These are phyloP conservation scores for Nemopilema nomurai DNA, from an alignment of 30 jellyfish, hydroid and myxozoan species.

Conservation along the genomic window DNA sequence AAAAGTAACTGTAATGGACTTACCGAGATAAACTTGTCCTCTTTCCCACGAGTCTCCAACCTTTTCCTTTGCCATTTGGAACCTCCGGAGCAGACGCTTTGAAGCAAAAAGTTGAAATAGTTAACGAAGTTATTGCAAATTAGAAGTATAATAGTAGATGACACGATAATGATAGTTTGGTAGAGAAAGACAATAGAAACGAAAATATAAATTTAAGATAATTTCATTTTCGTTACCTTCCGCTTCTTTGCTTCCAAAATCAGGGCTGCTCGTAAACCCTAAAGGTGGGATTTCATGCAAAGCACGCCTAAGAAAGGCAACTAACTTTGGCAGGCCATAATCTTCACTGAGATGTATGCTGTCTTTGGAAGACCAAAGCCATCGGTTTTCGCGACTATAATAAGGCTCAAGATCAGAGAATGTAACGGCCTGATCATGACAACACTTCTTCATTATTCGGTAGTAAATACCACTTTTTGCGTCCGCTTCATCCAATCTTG, in stretches of 20 bases:
- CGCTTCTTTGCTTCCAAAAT: not conserved
- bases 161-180: too few species aligned
- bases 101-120: too few species aligned
- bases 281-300: not conserved
- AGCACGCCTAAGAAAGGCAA: not conserved
- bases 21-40: too few species aligned
- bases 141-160: too few species aligned
- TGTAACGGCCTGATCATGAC: not conserved
- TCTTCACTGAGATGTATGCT: constrained; percentile 22
- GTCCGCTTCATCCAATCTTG: constrained; percentile 16
- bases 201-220: too few species aligned
- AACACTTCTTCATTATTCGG: not conserved
- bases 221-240: too few species aligned
- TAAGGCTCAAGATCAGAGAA: not conserved
- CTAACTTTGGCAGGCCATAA: constrained; percentile 6
- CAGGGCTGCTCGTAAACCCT: not conserved
- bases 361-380: constrained; percentile 11
- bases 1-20: too few species aligned
- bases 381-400: not conserved
- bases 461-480: not conserved
- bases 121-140: too few species aligned
- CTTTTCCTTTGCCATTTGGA: too few species aligned
- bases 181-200: too few species aligned
- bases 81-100: too few species aligned
- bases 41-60: too few species aligned